These are phyloP conservation scores for Porites rus DNA, from an alignment of 92 coral and sea anemone genomes.

Conservation along the genomic window DNA sequence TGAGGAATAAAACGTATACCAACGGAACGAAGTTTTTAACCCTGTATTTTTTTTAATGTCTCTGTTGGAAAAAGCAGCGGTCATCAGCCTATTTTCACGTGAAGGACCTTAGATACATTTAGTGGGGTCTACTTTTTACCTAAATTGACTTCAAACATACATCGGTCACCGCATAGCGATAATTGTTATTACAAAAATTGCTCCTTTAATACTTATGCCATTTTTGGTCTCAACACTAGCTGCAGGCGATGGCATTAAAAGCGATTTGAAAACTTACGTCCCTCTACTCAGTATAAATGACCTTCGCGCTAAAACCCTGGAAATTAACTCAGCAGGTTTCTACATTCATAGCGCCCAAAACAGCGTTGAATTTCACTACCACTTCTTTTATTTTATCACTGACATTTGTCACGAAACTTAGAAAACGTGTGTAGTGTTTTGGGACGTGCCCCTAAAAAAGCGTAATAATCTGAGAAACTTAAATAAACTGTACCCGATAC, in stretches of 20 bases:
- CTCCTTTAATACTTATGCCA: conserved; percentile 2
- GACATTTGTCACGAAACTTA: not conserved
- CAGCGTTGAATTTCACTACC: not conserved
- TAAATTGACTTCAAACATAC: conserved; percentile 26
- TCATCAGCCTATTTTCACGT: too few species aligned
- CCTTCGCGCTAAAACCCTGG: not conserved
- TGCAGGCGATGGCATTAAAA: not conserved
- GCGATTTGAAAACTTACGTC: not conserved
- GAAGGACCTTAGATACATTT: not conserved
- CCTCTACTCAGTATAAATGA: not conserved
- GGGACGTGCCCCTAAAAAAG: too few species aligned
- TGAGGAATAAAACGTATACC: conserved; percentile 13
- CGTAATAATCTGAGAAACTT: not conserved
- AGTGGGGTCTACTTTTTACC: conserved; percentile 25
- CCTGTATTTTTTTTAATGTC: not conserved
- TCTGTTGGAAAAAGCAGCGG: conserved; percentile 4
- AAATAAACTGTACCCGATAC: not conserved
- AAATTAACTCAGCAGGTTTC: not conserved
- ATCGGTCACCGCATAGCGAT: conserved; percentile 14
- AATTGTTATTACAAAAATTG: conserved; percentile 3
- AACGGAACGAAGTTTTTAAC: conserved; percentile 28
- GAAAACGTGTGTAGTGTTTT: too few species aligned
- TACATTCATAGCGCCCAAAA: too few species aligned
- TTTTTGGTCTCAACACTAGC: not conserved
- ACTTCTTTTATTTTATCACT: not conserved